A percentile compares a stretch with the other conserved stretches of the same genome.
Conservation (phyloP, 1,140 invertebrate genomes). For the Plutomurus gul region DNA sequence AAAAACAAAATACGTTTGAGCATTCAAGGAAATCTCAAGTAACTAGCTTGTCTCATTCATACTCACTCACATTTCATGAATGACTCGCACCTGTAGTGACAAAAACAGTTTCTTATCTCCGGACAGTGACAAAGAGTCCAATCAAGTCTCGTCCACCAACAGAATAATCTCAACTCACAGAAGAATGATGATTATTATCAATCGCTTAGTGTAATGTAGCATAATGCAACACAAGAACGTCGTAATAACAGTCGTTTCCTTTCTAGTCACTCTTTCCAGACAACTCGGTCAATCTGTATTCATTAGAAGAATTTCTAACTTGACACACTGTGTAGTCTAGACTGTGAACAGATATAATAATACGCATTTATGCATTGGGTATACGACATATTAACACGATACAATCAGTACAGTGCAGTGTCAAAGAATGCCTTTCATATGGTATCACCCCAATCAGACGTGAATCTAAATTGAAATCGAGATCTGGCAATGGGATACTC, state of each 20-base stretch:
- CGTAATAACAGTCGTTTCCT: not conserved
- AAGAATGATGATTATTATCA: not conserved
- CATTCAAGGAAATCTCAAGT: too few species aligned
- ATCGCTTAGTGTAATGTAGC: not conserved
- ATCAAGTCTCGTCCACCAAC: too few species aligned
- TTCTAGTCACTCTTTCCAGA: not conserved
- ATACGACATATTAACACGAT: too few species aligned
- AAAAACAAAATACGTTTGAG: too few species aligned
- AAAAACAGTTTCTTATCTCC: constrained; percentile 2
- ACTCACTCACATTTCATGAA: not conserved
- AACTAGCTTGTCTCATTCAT: too few species aligned
- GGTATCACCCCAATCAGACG: not conserved
- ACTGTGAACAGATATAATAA: too few species aligned
- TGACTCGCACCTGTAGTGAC: not conserved
- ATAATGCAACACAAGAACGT: not conserved
- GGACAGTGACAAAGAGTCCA: not conserved
- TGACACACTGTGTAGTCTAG: too few species aligned
- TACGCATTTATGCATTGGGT: too few species aligned
- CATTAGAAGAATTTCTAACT: too few species aligned
- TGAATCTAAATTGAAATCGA: not conserved
- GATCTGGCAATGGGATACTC: not conserved
- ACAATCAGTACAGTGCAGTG: not conserved
- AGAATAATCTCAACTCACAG: not conserved
- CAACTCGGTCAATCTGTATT: too few species aligned
- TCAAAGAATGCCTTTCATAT: not conserved